Evolutionary conservation across 1,140 invertebrate genomes (phyloP), one percentile per base, ranked within the genome.

Genomic region (Latrodectus geometricus): DNA sequence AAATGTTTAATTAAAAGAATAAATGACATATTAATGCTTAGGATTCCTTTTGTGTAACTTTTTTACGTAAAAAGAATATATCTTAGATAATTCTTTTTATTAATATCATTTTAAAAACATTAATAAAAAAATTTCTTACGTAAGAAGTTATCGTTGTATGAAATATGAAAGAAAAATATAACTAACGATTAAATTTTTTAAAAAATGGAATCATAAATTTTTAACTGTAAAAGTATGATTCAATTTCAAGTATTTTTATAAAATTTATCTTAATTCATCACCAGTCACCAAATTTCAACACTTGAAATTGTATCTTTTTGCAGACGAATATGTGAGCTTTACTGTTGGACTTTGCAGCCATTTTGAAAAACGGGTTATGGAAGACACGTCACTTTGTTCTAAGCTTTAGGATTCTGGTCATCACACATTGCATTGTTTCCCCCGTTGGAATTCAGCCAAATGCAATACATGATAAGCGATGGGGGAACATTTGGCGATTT

Each of bases 401-500:
- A 17, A 21, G 65, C 69, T 82, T 82, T n/a, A 82, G 17, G 72
- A 82, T 82, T 73, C 68, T 12, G 23, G 12, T 49, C 79, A 15
- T 48, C 52, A 50, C 79, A 21, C 79, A 35, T 72, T 82, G 56
- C n/a, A 70, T 80, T 68, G 65, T 80, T 82, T 82, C 54, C 8
- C 50, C 48, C 66, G 12, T 72, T 82, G 79, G 68, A 82, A 73
- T 73, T 56, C 50, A 48, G 79, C 79, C 79, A 82, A 82, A 73
- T 73, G 52, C 69, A 73, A 48, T 66, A 54, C 49, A 82, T 82
- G 73, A 82, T 82, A 82, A 82, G 68, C 56, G 68, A 82, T 68
- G 17, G 78, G 65, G 48, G 48, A 56, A 17, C 35, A 80, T 35
- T 49, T 21, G 21, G 35, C 21, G 65, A 50, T 68, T 80, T 68